Base-by-base conservation (phyloP, 2,888 invertebrate genomes). In the Ennomos erosarius region DNA sequence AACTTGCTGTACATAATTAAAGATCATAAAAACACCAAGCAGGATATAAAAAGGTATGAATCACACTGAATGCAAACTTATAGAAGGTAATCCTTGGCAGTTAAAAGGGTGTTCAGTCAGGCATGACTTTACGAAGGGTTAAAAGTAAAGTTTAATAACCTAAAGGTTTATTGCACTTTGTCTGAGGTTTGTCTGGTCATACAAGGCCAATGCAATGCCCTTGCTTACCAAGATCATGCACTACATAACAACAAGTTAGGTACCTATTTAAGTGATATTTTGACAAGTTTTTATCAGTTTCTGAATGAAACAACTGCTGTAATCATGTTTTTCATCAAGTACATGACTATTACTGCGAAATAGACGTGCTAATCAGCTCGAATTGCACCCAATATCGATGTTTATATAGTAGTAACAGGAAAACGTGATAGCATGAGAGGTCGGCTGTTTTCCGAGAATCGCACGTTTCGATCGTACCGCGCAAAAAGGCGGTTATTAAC, bases 401-500 rank as follows among this genome's bases (percentile, higher is more conserved):
- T 65, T 54, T 63, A 55, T 52, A 64, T 39, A 59, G 59, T 33
- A 6, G 48, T 61, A 61, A 58, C 55, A 68, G 70, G 68, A 68
- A 68, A 66, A 59, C 47, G 58, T 53, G 67, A 68, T 70, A 68
- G 62, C 62, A 40, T 13, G 47, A 63, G 69, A 70, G 69, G 68
- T 75, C 67, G 63, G 62, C 61, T 50, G 61, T 64, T 67, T 71
- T 68, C 70, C 63, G 62, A 65, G 68, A 71, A 69, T 68, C 55
- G 65, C 65, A 71, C 64, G 66, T 63, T 64, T 64, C 36, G 55
- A 38, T 48, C 54, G 39, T 64, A 59, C 68, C 68, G 75, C 70
- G 76, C 75, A 76, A 75, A 73, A 75, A 75, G 68, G 67, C 72
- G 73, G 73, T 75, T 77, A 70, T 65, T 59, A 68, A 71, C 68